phyloP scores from a whole-genome alignment of 2,888 invertebrate genomes.

The Xestobium rufovillosum region DNA sequence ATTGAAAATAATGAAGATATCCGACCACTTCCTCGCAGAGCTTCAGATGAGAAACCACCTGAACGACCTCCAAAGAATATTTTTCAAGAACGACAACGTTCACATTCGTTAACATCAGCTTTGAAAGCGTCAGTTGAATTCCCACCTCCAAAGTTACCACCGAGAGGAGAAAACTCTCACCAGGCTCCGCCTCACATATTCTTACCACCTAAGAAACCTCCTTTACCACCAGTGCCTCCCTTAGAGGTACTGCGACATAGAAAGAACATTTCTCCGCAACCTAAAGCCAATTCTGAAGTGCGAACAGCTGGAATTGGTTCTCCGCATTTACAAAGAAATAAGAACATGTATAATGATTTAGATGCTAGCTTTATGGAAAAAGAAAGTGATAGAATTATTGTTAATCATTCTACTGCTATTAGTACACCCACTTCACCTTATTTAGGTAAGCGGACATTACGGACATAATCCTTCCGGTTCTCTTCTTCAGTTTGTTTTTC shows the following conservation, averaged over 20 bases:
- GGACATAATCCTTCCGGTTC: slow-evolving; percentile 6
- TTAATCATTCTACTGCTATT: slow-evolving; percentile 34
- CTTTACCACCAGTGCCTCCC: slow-evolving; percentile 62
- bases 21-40: slow-evolving; percentile 57
- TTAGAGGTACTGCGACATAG: slow-evolving; percentile 54
- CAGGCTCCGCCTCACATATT: slow-evolving; percentile 48
- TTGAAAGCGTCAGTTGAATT: slow-evolving; percentile 32
- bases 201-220: slow-evolving; percentile 64
- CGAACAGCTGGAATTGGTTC: slow-evolving; percentile 57
- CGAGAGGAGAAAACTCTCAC: slow-evolving; percentile 42
- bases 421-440: slow-evolving; percentile 43
- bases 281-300: slow-evolving; percentile 43
- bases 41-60: slow-evolving; percentile 54
- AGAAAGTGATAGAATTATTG: slow-evolving; percentile 20
- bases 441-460: slow-evolving; percentile 38
- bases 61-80: slow-evolving; percentile 60
- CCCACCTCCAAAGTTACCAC: slow-evolving; percentile 49
- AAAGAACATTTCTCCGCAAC: slow-evolving; percentile 37
- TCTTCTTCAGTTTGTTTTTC: slow-evolving; percentile 1
- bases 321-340: slow-evolving; percentile 55
- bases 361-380: slow-evolving; percentile 41
- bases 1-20: slow-evolving; percentile 43
- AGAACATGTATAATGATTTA: slow-evolving; percentile 52
- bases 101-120: slow-evolving; percentile 46
- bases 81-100: slow-evolving; percentile 46